A percentile compares a stretch with the other conserved stretches of the same genome.
These are phyloP conservation scores for Bettongia penicillata DNA, from an alignment of 2,113 vertebrate species.

Conservation along the genomic window DNA sequence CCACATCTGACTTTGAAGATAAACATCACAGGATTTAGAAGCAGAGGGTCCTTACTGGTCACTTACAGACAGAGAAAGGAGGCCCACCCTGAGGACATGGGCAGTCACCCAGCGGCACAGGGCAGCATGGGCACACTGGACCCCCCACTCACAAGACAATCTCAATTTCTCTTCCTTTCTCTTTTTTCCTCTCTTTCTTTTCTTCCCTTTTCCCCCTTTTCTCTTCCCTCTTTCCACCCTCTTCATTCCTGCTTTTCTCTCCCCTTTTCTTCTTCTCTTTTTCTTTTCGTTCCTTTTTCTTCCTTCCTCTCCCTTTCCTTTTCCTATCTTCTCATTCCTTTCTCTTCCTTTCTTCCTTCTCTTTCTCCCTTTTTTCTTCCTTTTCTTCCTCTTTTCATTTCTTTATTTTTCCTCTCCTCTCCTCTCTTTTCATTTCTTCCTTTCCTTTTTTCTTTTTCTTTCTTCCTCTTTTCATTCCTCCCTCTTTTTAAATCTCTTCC, in stretches of 20 bases:
- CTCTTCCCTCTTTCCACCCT: rapidly evolving
- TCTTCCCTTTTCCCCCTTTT: not conserved
- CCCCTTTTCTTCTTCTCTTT: not conserved
- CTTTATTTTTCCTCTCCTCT: not conserved
- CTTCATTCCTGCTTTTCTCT: not conserved
- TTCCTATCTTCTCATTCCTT: not conserved
- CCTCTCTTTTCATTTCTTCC: not conserved
- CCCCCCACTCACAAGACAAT: not conserved
- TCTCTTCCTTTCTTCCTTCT: not conserved
- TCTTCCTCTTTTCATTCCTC: too few species aligned
- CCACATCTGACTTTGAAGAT: not conserved
- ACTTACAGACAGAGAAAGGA: not conserved
- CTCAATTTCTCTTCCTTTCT: not conserved
- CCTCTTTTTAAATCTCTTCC: too few species aligned
- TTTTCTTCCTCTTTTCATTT: not conserved
- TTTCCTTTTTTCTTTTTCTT: slow-evolving; percentile 38
- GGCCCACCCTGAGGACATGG: not conserved
- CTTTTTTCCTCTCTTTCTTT: not conserved
- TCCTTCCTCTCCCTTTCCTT: not conserved
- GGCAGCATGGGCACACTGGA: not conserved
- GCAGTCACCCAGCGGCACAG: not conserved
- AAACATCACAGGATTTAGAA: not conserved
- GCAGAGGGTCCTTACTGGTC: not conserved
- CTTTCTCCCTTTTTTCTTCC: not conserved
- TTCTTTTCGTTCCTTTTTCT: too few species aligned